A percentile compares a stretch with the other conserved stretches of the same genome.
These are phyloP conservation scores for Nomada goodeniana DNA, from an alignment of 2,888 invertebrate genomes.

Conservation along the genomic window DNA sequence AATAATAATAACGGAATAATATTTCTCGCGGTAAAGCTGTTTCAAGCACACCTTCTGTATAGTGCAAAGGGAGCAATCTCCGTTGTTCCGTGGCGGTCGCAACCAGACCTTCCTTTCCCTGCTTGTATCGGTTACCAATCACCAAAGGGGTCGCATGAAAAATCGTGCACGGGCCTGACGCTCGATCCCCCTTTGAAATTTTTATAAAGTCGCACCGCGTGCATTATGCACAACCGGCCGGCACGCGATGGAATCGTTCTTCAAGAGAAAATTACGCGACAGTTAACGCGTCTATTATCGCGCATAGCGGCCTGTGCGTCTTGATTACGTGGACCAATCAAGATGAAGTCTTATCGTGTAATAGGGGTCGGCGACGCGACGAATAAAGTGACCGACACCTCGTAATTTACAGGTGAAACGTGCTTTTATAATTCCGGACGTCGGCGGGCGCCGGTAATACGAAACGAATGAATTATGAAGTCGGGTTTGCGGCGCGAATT, in stretches of 20 bases:
- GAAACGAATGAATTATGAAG: constrained; percentile 6
- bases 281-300: constrained; percentile 45
- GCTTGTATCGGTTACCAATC: constrained; percentile 40
- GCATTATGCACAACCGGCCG: background rate
- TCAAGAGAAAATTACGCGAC: constrained; percentile 54
- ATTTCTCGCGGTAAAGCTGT: background rate
- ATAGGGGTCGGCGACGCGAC: background rate
- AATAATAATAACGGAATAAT: too few species aligned
- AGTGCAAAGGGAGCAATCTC: background rate
- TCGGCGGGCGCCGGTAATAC: background rate
- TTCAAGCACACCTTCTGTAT: background rate
- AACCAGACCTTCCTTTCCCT: background rate
- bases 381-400: constrained; percentile 32
- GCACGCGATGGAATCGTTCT: constrained; percentile 53
- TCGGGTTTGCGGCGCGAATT: constrained; percentile 11
- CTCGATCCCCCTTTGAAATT: constrained; percentile 13
- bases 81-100: background rate
- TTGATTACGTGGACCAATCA: constrained; percentile 49
- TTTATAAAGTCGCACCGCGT: constrained; percentile 45
- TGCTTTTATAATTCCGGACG: constrained; percentile 31
- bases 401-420: constrained; percentile 38
- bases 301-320: background rate
- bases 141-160: constrained; percentile 29
- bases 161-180: background rate
- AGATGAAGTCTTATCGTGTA: constrained; percentile 40